Base-by-base conservation (phyloP, 2,113 vertebrate genomes). In the Accipiter virgatus region DNA sequence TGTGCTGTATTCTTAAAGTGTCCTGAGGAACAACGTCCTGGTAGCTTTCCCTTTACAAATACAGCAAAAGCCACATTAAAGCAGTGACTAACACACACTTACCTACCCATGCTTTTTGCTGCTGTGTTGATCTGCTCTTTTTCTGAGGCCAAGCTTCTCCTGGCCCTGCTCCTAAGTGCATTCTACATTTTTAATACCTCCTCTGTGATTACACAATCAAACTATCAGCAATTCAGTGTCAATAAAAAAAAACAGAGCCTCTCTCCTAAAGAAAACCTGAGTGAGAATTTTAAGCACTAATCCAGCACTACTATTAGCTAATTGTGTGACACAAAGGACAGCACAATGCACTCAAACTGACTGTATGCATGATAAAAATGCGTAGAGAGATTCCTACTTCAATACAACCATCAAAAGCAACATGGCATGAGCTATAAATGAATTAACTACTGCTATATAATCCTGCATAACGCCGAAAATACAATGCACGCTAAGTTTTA, bases 401-500 rank as follows among this genome's bases (percentile, higher is more conserved):
- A 62, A 38, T 4, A 53, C 59, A 73, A 23, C 27, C 55, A 52
- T 13, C 21, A 21, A 74, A 68, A 83, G 42, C 63, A 83, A 48
- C 29, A 75, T 0, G 1, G 16, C 45, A 68, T 0, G 1, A 88
- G n/a, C 21, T 48, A 34, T 18, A 61, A 73, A 52, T 5, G 58
- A 15, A 5, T 58, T 31, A 73, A 32, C 17, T 63, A 40, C 36
- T 78, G 40, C 68, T 38, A 22, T n/a, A 38, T 11, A 47, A 65
- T 4, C 32, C n/a, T 32, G 7, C 0, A 0, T 16, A 47, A 43
- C 0, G 3, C 2, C 34, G 22, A 62, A 93, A 83, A 92, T 22
- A 8, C 25, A 83, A 14, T 0, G 2, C 23, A 62, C 0, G 0
- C 5, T 10, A 75, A 38, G 22, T 58, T 86, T 58, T 5, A 34